phyloP scores from a whole-genome alignment of 2,797 vertebrate genomes.

The Sandelia bainsii region DNA sequence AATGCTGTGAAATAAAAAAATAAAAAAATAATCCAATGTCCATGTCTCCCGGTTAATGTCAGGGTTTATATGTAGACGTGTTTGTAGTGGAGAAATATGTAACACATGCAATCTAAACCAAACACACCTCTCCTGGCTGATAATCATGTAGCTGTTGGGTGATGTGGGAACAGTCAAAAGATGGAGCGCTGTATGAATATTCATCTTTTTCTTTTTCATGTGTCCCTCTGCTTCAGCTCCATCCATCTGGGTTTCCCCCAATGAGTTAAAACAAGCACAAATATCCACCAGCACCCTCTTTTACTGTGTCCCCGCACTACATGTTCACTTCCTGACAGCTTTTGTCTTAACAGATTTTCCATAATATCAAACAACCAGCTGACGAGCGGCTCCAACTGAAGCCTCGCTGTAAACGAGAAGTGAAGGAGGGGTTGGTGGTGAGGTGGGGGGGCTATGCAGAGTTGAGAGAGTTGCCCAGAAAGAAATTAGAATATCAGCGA shows the following conservation, averaged over 20 bases:
- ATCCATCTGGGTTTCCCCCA: constrained; percentile 41
- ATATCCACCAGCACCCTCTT: constrained; percentile 21
- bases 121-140: constrained; percentile 9
- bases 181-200: constrained; percentile 32
- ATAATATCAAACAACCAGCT: constrained; percentile 52
- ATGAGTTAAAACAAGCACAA: constrained; percentile 5
- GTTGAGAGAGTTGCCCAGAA: constrained; percentile 62
- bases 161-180: constrained; percentile 15
- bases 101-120: background rate
- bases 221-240: constrained; percentile 7
- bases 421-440: constrained; percentile 8
- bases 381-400: constrained; percentile 39
- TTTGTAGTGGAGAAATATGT: constrained; percentile 9
- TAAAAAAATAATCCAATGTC: background rate
- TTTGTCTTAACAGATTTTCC: constrained; percentile 39
- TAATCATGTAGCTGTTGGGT: constrained; percentile 19
- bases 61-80: background rate
- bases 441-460: background rate
- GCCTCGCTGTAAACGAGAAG: constrained; percentile 23
- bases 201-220: constrained; percentile 27
- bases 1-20: background rate
- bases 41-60: background rate
- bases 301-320: background rate
- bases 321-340: constrained; percentile 39
- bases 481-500: constrained; percentile 78